These are phyloP conservation scores for Sebastes goodei DNA, from an alignment of 2,797 vertebrate genomes.

Conservation along the genomic window DNA sequence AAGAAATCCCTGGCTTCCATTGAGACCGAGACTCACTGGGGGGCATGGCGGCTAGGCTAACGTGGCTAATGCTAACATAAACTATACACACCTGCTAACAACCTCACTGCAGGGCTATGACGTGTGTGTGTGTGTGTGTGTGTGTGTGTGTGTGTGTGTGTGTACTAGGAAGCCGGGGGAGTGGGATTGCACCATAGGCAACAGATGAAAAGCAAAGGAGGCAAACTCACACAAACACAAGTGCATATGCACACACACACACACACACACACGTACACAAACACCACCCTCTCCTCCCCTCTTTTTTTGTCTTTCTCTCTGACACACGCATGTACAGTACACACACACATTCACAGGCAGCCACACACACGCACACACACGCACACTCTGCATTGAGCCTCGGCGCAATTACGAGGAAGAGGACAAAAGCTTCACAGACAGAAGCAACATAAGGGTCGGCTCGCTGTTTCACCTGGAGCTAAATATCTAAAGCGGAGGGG, in stretches of 20 bases:
- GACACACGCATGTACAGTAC: slow-evolving; percentile 35
- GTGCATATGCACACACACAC: not conserved
- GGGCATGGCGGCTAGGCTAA: slow-evolving; percentile 62
- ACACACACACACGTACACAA: slow-evolving; percentile 4
- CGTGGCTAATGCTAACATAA: slow-evolving; percentile 81
- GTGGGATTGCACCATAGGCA: slow-evolving; percentile 72
- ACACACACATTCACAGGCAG: slow-evolving; percentile 1
- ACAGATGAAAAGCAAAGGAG: slow-evolving; percentile 84
- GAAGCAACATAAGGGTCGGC: slow-evolving; percentile 87
- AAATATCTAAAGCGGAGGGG: slow-evolving; percentile 81
- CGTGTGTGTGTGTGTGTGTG: slow-evolving; percentile 22
- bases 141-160: not conserved
- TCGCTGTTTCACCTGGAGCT: slow-evolving; percentile 92
- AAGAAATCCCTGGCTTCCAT: slow-evolving; percentile 86
- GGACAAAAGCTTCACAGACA: slow-evolving; percentile 88
- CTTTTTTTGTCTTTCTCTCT: slow-evolving; percentile 33
- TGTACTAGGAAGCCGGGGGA: slow-evolving; percentile 24
- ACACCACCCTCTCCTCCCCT: not conserved
- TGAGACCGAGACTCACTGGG: slow-evolving; percentile 64
- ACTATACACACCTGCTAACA: slow-evolving; percentile 83
- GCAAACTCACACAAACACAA: slow-evolving; percentile 44
- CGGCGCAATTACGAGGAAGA: slow-evolving; percentile 76
- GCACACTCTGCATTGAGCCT: slow-evolving; percentile 78
- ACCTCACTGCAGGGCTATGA: slow-evolving; percentile 75
- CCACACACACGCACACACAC: slow-evolving; percentile 45